Percentiles rank a stretch among this genome's conserved stretches.
Evolutionary conservation across 1,140 invertebrate species (phyloP).

Genomic region (Brachionus rotundiformis): DNA sequence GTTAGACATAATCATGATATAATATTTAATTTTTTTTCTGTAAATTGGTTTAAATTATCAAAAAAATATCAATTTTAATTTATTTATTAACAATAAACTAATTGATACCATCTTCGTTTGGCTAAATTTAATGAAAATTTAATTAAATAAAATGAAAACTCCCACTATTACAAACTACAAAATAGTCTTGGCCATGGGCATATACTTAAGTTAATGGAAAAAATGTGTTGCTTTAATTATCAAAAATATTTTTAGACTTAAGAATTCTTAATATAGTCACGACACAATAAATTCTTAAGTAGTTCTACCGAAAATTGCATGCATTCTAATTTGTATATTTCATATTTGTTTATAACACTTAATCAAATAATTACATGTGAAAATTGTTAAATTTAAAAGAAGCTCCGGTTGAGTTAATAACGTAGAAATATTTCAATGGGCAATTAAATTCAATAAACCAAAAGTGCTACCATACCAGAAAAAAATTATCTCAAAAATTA

Average conservation of each 20-base stretch:
- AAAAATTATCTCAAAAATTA: background rate
- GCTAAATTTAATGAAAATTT: background rate
- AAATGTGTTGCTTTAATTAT: background rate
- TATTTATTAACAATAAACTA: too few species aligned
- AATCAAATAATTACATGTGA: conserved; percentile 5
- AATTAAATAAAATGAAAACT: too few species aligned
- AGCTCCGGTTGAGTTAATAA: background rate
- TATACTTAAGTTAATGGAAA: background rate
- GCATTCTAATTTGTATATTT: background rate
- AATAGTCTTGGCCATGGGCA: background rate
- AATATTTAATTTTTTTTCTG: too few species aligned
- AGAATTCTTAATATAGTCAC: background rate
- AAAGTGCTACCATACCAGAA: background rate
- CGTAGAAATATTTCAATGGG: background rate
- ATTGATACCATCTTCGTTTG: too few species aligned
- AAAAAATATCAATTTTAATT: background rate
- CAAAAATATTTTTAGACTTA: background rate
- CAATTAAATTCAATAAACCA: background rate
- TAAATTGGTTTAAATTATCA: background rate
- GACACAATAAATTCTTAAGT: background rate
- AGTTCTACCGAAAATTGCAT: conserved; percentile 1
- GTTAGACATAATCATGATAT: too few species aligned
- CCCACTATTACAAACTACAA: too few species aligned
- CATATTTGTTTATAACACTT: background rate
- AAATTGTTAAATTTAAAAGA: background rate